Evolutionary conservation across 2,888 invertebrate genomes (phyloP).

Genomic region (Orthonevra nobilis): DNA sequence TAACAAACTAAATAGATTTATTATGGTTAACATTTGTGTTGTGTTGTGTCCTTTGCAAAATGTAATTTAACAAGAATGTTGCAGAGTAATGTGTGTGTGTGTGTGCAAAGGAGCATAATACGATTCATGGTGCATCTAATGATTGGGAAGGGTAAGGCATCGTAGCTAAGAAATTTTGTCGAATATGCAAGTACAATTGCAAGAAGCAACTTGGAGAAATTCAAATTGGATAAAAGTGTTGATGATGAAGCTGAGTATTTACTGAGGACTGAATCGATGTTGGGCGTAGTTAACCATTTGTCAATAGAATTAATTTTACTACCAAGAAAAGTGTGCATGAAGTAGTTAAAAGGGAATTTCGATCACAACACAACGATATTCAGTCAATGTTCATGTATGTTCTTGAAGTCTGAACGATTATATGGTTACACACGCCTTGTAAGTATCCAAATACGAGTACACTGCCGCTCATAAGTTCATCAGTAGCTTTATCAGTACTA

Average conservation of each 20-base stretch:
- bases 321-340: no score
- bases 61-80: slow-evolving; percentile 13
- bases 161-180: no score
- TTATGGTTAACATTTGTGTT: slow-evolving; percentile 53
- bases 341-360: no score
- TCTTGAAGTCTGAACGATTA: no score
- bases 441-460: no score
- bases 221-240: slow-evolving; percentile 24
- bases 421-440: no score
- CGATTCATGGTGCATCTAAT: slow-evolving; percentile 11
- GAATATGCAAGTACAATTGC: neutral
- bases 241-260: slow-evolving; percentile 42
- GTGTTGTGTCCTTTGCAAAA: slow-evolving; percentile 6
- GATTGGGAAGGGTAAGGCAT: slow-evolving; percentile 29
- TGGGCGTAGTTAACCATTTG: slow-evolving; percentile 17
- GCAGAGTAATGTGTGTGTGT: neutral
- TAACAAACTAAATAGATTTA: slow-evolving; percentile 70
- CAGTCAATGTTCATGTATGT: no score
- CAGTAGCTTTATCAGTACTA: no score
- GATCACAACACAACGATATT: no score
- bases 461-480: no score
- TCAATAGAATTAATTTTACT: slow-evolving; percentile 33
- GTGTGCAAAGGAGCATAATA: slow-evolving; percentile 9
- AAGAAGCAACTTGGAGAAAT: slow-evolving; percentile 1
- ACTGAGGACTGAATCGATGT: slow-evolving; percentile 11